phyloP scores from a whole-genome alignment of 2,113 vertebrate genomes.

The Glaucomys volans region DNA sequence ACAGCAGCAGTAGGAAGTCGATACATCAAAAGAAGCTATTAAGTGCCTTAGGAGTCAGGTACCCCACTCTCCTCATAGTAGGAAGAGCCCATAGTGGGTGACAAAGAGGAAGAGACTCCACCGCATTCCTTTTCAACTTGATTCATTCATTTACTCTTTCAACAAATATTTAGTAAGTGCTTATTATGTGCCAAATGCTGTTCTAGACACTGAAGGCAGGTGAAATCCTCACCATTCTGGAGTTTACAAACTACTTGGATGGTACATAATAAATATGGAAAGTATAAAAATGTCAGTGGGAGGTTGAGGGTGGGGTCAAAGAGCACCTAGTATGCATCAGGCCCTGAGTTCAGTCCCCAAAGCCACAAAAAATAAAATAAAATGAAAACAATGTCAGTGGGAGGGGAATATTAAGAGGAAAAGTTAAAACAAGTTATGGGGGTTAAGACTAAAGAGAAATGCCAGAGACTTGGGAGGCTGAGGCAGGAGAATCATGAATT shows the following conservation, averaged over 20 bases:
- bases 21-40: neutral
- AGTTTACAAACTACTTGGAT: neutral
- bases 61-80: neutral
- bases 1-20: neutral
- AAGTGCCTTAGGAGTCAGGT: neutral
- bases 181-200: neutral
- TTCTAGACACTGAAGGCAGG: neutral
- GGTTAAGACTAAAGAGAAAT: neutral
- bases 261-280: neutral
- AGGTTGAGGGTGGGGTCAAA: neutral
- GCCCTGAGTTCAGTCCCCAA: neutral
- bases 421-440: neutral
- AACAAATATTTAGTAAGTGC: neutral
- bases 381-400: neutral
- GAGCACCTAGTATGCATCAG: neutral
- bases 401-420: neutral
- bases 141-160: neutral
- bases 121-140: neutral
- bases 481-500: too few relatives aligned
- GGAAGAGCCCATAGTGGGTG: neutral
- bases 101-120: neutral
- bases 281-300: neutral
- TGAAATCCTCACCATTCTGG: neutral
- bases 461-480: too few relatives aligned
- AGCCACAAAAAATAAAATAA: neutral